Conservation (phyloP, 2,113 vertebrate species). For the Mugil cephalus region DNA sequence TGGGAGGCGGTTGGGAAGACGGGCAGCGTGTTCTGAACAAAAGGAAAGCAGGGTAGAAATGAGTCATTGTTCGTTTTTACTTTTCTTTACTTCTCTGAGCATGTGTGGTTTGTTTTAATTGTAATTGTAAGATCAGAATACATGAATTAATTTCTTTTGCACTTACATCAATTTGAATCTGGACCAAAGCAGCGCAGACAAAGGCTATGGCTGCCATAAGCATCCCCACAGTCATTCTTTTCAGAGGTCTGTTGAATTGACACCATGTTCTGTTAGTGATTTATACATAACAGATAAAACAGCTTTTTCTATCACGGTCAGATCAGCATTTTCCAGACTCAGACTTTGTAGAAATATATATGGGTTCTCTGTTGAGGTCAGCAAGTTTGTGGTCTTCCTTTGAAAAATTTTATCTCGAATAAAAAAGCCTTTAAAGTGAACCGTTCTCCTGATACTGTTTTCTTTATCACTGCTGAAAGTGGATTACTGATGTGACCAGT, state of each 20-base stretch:
- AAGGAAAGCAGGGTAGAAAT: slow-evolving; percentile 13
- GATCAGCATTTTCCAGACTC: no score
- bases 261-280: slow-evolving; percentile 14
- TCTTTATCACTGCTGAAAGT: no score
- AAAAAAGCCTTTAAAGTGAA: no score
- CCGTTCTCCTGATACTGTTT: neutral
- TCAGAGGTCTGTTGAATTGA: slow-evolving; percentile 87
- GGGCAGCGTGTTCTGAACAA: slow-evolving; percentile 91
- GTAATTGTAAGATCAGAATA: neutral
- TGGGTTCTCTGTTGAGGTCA: neutral
- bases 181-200: slow-evolving; percentile 89
- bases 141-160: neutral
- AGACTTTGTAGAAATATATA: neutral
- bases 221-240: slow-evolving; percentile 96
- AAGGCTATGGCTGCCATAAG: slow-evolving; percentile 92
- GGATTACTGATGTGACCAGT: no score
- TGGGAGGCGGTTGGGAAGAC: slow-evolving; percentile 83
- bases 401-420: neutral
- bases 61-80: neutral
- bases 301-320: neutral
- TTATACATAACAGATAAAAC: neutral
- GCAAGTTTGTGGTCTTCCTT: neutral
- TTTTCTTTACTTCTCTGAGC: neutral
- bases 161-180: slow-evolving; percentile 95
- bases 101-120: neutral